Conservation (phyloP, 2,797 vertebrate genomes). For the Cyclopterus lumpus region DNA sequence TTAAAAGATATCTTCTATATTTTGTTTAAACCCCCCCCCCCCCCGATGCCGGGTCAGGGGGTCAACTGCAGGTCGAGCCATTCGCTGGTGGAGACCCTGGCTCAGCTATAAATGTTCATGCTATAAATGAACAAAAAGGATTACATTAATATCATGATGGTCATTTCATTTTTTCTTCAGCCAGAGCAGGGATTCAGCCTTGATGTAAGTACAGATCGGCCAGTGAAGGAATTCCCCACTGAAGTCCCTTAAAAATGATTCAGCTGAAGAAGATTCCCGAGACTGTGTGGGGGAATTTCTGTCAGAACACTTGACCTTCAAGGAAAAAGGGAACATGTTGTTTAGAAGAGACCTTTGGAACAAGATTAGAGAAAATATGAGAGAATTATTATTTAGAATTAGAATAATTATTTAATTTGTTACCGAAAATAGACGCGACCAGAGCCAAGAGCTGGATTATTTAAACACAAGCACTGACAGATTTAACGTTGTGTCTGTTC, state of each 20-base stretch:
- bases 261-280: conserved; percentile 27
- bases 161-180: conserved; percentile 2
- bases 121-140: background rate
- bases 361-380: conserved; percentile 25
- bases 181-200: conserved; percentile 1
- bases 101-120: background rate
- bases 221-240: conserved; percentile 44
- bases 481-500: background rate
- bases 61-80: background rate
- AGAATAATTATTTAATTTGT: background rate
- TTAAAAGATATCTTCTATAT: background rate
- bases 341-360: conserved; percentile 18
- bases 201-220: conserved; percentile 16
- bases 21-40: too few species aligned
- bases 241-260: conserved; percentile 43
- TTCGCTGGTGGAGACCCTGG: background rate
- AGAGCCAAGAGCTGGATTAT: conserved; percentile 6
- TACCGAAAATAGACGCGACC: conserved; percentile 7
- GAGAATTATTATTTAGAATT: background rate
- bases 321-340: conserved; percentile 12
- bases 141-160: background rate
- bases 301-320: conserved; percentile 2
- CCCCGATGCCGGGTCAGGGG: too few species aligned
- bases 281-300: conserved; percentile 39
- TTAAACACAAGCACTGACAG: background rate